Conservation (phyloP, 2,113 vertebrate genomes). For the Chloropsis hardwickii region DNA sequence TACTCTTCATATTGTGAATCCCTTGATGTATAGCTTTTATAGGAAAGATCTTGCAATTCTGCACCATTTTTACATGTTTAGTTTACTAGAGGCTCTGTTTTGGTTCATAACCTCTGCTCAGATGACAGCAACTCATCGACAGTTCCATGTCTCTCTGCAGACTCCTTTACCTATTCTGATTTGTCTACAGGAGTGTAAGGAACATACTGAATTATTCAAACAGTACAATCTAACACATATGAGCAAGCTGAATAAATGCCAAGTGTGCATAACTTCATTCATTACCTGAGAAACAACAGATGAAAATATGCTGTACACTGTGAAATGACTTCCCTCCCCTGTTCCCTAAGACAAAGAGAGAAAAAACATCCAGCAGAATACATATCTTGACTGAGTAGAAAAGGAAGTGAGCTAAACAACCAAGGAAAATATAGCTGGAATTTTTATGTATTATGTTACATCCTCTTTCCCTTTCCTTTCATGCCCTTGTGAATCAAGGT, state of each 20-base stretch:
- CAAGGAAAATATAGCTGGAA: background rate
- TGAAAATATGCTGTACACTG: background rate
- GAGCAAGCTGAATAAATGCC: background rate
- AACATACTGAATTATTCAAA: background rate
- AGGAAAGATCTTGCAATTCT: background rate
- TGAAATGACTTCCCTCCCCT: background rate
- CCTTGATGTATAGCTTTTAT: background rate
- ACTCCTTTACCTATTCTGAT: background rate
- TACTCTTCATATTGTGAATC: background rate
- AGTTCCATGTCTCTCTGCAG: background rate
- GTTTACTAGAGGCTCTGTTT: background rate
- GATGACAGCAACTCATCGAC: rapidly evolving
- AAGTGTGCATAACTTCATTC: background rate
- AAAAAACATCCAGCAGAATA: background rate
- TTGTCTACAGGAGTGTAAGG: background rate
- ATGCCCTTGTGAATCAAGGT: background rate
- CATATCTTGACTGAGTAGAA: background rate
- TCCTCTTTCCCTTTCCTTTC: background rate
- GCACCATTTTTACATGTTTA: background rate
- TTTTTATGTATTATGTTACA: background rate
- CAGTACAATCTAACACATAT: background rate
- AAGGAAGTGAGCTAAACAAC: background rate
- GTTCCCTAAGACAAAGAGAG: background rate
- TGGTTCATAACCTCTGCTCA: background rate
- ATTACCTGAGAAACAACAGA: background rate